Evolutionary conservation across 2,797 vertebrate species (phyloP).

Genomic region (Paedocypris micromegethes): DNA sequence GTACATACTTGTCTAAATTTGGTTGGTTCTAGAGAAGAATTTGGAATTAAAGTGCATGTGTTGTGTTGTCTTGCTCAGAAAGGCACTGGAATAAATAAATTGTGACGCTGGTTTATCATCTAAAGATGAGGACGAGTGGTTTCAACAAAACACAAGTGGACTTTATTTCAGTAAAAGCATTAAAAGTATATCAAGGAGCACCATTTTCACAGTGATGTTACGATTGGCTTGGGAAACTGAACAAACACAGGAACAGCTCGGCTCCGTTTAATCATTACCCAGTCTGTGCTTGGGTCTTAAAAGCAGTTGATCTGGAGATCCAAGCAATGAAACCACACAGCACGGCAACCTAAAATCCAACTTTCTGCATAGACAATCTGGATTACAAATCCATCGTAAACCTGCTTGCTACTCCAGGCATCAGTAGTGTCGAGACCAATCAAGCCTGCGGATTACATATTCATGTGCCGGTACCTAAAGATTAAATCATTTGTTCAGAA

Average conservation of each 20-base stretch:
- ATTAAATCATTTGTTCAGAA: slow-evolving; percentile 17
- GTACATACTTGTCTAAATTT: background rate
- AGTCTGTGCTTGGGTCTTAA: slow-evolving; percentile 20
- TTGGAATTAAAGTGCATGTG: slow-evolving; percentile 33
- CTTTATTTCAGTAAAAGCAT: slow-evolving; percentile 65
- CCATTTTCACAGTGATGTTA: slow-evolving; percentile 73
- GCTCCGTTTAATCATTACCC: slow-evolving; percentile 14
- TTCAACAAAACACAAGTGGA: slow-evolving; percentile 46
- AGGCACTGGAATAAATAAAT: slow-evolving; percentile 42
- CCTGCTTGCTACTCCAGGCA: slow-evolving; percentile 7
- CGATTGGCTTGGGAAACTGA: slow-evolving; percentile 49
- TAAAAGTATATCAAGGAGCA: slow-evolving; percentile 61
- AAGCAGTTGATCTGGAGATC: background rate
- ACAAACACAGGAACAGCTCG: slow-evolving; percentile 36
- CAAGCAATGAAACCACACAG: background rate
- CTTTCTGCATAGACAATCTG: slow-evolving; percentile 1
- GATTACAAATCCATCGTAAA: slow-evolving; percentile 6
- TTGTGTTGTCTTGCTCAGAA: slow-evolving; percentile 27
- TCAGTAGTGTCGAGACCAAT: slow-evolving; percentile 1
- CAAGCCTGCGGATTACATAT: slow-evolving; percentile 18
- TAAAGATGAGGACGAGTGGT: slow-evolving; percentile 28
- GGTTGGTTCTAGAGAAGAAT: background rate
- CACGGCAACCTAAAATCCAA: slow-evolving; percentile 12
- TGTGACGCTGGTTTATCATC: slow-evolving; percentile 4
- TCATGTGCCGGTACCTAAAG: slow-evolving; percentile 17